phyloP scores from a whole-genome alignment of 2,113 vertebrate genomes.

The Macrotus californicus region DNA sequence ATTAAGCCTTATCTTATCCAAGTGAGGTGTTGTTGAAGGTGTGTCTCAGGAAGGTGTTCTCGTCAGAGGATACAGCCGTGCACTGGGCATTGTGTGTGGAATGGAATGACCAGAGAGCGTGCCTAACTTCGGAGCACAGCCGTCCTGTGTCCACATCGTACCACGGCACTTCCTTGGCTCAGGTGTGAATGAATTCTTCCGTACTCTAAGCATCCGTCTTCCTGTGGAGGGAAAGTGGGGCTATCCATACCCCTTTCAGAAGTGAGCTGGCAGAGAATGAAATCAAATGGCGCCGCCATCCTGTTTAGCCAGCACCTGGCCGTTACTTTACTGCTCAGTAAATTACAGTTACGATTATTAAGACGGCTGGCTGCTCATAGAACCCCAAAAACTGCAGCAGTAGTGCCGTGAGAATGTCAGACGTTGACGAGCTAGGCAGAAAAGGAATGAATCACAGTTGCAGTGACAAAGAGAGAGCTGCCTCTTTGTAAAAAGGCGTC shows the following conservation, averaged over 20 bases:
- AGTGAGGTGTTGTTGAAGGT: too few relatives aligned
- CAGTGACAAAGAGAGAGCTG: background rate
- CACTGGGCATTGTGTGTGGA: background rate
- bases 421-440: background rate
- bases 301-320: background rate
- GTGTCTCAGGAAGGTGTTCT: too few relatives aligned
- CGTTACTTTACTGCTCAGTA: background rate
- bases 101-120: fast-evolving
- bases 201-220: background rate
- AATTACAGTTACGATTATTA: background rate
- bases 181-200: background rate
- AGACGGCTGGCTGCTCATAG: background rate
- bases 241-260: background rate
- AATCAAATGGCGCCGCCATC: background rate
- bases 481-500: background rate
- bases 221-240: background rate
- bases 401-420: background rate
- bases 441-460: background rate
- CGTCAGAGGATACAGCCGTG: background rate
- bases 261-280: background rate
- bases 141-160: fast-evolving
- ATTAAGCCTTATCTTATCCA: background rate
- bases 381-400: background rate
- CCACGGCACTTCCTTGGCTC: fast-evolving
- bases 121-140: fast-evolving